Percentiles rank a stretch among this genome's conserved stretches.
These are phyloP conservation scores for Bombus fervidus DNA, from an alignment of 1,140 invertebrate species.

Conservation along the genomic window DNA sequence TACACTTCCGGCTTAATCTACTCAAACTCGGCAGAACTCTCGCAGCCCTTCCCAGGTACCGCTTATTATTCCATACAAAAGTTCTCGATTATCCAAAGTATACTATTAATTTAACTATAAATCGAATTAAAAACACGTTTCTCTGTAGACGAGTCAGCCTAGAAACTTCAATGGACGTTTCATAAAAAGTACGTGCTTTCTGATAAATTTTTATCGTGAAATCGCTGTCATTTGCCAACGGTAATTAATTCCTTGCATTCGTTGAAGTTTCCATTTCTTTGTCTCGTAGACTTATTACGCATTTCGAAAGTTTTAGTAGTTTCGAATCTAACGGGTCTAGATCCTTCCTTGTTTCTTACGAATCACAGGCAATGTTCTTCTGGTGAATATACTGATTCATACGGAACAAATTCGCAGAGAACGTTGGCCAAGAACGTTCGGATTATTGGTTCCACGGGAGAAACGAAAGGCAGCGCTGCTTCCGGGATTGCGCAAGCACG, in stretches of 20 bases:
- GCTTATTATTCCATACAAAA: not conserved
- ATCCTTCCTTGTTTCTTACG: too few species aligned
- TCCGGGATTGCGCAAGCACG: constrained; percentile 47
- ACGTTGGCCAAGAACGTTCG: not conserved
- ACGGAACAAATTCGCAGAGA: not conserved
- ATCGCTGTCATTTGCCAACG: too few species aligned
- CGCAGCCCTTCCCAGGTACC: not conserved
- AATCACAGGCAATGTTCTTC: not conserved
- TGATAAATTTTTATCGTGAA: too few species aligned
- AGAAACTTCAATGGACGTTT: too few species aligned
- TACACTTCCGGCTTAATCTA: not conserved
- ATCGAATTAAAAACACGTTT: too few species aligned
- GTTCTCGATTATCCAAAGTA: not conserved
- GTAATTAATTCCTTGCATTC: too few species aligned
- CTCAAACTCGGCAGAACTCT: not conserved
- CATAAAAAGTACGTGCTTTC: too few species aligned
- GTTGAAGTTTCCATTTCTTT: too few species aligned
- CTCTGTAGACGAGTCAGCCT: too few species aligned
- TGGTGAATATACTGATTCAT: not conserved
- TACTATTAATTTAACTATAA: not conserved
- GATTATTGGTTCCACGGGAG: not conserved
- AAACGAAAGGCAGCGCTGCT: constrained; percentile 33
- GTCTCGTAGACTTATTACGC: too few species aligned
- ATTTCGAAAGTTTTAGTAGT: not conserved
- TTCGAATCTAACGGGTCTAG: not conserved